Base-by-base conservation (phyloP, 2,888 invertebrate genomes). In the Drymonia ruficornis region DNA sequence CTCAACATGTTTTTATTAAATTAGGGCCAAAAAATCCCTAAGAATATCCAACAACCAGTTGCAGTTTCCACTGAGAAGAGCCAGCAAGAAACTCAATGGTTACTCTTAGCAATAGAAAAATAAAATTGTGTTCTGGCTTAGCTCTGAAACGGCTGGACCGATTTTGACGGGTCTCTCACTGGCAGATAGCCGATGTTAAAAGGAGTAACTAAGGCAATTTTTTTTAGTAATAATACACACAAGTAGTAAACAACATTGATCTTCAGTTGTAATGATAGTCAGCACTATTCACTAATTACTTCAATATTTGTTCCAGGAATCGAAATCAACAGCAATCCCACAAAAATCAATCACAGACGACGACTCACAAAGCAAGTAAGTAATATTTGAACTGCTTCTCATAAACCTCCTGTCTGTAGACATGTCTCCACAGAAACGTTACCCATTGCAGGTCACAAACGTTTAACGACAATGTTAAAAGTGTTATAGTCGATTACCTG, bases 361-460 rank as follows among this genome's bases (percentile, higher is more conserved):
- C n/a, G 61, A 61, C 16, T 6, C 49, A 23, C 49, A 59, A 47
- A 56, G 38, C 65, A 62, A 66, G 70, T 70, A 28, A 66, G 70
- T 68, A 55, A 2, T 8, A 6, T 15, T 42, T 19, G 15, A 11
- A 34, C 13, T 43, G 13, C 28, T 23, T 28, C 0, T 45, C 7
- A 6, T 43, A 12, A 19, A 16, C 8, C 19, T 19, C 28, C 1
- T 28, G 28, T 45, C 12, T 44, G 12, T 12, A 7, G 6, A 16
- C 16, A 16, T 44, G 7, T 45, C 23, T 50, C 31, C 59, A 43
- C 52, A 53, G 46, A 49, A 31, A 49, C 63, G 49, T 71, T 61
- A 68, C 44, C 57, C 51, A 69, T 89, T 89, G 66, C 88, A 90
- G 90, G 80, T 81, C 61, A 19, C 55, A 63, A 53, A 54, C 53